Evolutionary conservation across 2,888 invertebrate genomes (phyloP), one percentile per base, ranked within the genome.

Genomic region (Stegana nigrithorax): DNA sequence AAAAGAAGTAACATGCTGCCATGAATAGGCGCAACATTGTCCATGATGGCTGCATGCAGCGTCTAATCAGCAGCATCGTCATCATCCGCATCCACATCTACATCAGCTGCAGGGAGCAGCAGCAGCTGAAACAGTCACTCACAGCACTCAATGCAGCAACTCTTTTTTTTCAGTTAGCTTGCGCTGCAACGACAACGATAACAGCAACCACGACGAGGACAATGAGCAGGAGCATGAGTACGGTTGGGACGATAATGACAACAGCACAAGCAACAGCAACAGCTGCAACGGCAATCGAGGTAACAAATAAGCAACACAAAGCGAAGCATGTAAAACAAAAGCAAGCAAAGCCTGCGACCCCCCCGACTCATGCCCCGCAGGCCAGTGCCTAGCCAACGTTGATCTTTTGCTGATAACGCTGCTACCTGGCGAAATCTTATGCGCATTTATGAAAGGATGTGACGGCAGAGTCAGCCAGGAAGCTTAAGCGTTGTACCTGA

Each of bases 401-500:
- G 80, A 79, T 80, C 81, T 80, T 81, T 75, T 78, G 65, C 81
- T 79, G 80, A 81, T 79, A 79, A 67, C 50, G 3, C 51, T 27
- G 32, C n/a, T 12, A n/a, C n/a, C 32, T 2, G 2, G n/a, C 12
- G 32, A 4, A 12, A 32, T 32, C n/a, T 32, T 32, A 2, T 32
- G 32, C 32, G n/a, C 2, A 4, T 32, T n/a, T 32, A 32, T 32
- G 32, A 12, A 32, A 32, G 12, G n/a, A 2, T 5, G 3, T n/a
- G n/a, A n/a, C n/a, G n/a, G n/a, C n/a, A n/a, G n/a, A n/a, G n/a
- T n/a, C n/a, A 36, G 51, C 56, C 32, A 39, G 23, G 50, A 65
- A 72, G 73, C 73, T 73, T 72, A 73, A 72, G 75, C 75, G 73
- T 72, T 72, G 70, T 61, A 14, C 2, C 26, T n/a, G n/a, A n/a